phyloP scores from a whole-genome alignment of 2,888 invertebrate genomes.

The Camptogramma bilineatum region DNA sequence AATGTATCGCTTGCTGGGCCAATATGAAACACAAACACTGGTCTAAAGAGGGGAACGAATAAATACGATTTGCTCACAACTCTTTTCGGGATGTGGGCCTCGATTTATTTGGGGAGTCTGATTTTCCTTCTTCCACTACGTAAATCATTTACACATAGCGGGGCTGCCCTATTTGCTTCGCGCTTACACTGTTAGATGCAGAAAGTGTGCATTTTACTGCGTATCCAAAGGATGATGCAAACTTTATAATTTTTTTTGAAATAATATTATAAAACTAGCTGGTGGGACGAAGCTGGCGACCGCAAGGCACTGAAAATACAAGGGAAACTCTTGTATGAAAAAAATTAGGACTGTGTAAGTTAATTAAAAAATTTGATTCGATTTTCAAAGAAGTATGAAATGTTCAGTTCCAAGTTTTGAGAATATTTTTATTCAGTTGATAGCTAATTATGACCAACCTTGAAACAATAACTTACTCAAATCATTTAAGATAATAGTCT shows the following conservation, averaged over 20 bases:
- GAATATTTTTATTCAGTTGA: no score
- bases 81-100: slow-evolving; percentile 20
- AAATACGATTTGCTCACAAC: slow-evolving; percentile 25
- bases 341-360: no score
- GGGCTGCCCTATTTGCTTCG: slow-evolving; percentile 18
- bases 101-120: slow-evolving; percentile 69
- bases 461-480: no score
- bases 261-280: no score
- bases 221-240: neutral
- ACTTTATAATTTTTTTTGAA: neutral
- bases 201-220: slow-evolving; percentile 4
- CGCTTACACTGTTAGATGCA: slow-evolving; percentile 12
- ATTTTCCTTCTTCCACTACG: slow-evolving; percentile 67
- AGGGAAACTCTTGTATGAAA: no score
- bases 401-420: no score
- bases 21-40: slow-evolving; percentile 16
- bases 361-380: no score
- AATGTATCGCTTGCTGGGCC: slow-evolving; percentile 3
- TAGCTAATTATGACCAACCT: no score
- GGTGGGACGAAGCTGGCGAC: no score
- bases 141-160: slow-evolving; percentile 68
- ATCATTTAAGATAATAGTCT: no score
- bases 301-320: no score
- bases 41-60: slow-evolving; percentile 9
- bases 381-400: no score